Base-by-base conservation (phyloP, 37 sponge, comb jelly and placozoan species). In the Theonella swinhoei region DNA sequence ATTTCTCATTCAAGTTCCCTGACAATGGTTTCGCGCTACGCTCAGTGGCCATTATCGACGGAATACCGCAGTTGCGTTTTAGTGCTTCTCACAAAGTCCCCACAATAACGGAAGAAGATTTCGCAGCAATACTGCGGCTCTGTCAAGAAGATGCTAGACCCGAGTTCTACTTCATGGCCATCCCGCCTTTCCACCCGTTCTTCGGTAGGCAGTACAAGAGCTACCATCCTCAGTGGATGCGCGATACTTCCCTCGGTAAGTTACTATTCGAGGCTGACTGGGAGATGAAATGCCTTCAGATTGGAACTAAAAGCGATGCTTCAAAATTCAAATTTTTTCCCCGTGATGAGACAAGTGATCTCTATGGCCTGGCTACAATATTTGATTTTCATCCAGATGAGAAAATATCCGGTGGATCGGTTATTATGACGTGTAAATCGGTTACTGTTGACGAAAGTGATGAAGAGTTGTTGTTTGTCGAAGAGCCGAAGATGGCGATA, bases 71-170 rank as follows among this genome's bases (percentile, higher is more conserved):
- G 37, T 31, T 88, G 2, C 31, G 29, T n/a, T 88, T 88, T 30
- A 66, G 62, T 43, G 42, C 76, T 7, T 63, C 76, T 7, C 67
- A 3, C 0, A 64, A 82, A 22, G 59, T 74, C 0, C 83, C 88
- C 24, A 62, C 83, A 0, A 31, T 88, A 7, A 88, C 81, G 20
- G 88, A 88, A 82, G 88, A 88, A 43, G 83, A 88, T 39, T 62
- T 80, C 19, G 88, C 78, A 4, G 54, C 29, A 2, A 66, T 28
- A 4, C 24, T 64, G 1, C 76, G 83, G 4, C 74, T 80, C 5
- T 63, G 25, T 0, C 22, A 0, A 0, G 88, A 88, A 32, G 42
- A 64, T 0, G 74, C 58, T 8, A 64, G 82, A 25, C 88, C 88
- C 0, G 67, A 69, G 54, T 88, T 88, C 67, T 74, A 31, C 59